A percentile compares a stretch with the other conserved stretches of the same genome.
These are phyloP conservation scores for Campoplex capitator DNA, from an alignment of 2,888 invertebrate species.

Conservation along the genomic window DNA sequence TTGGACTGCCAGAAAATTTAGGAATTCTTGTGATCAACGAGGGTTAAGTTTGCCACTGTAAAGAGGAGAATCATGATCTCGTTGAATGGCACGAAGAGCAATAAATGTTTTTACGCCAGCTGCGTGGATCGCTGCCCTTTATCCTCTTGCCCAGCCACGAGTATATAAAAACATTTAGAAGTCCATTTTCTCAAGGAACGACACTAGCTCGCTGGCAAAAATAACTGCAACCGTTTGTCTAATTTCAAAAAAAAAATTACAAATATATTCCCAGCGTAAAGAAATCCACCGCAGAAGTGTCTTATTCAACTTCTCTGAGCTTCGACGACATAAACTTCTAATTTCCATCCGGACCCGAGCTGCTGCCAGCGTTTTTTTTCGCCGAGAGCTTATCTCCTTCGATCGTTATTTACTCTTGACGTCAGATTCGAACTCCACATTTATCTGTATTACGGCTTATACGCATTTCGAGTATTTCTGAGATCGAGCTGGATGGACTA, in stretches of 20 bases:
- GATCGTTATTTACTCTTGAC: slow-evolving; percentile 66
- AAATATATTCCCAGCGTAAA: background rate
- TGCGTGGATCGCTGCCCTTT: slow-evolving; percentile 72
- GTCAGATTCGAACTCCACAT: slow-evolving; percentile 74
- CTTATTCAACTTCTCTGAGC: background rate
- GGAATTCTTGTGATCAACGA: slow-evolving; percentile 58
- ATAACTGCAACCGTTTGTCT: background rate
- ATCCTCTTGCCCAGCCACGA: slow-evolving; percentile 19
- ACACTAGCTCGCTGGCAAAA: background rate
- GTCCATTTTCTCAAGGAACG: background rate
- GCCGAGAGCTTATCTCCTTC: background rate
- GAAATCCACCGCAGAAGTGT: background rate
- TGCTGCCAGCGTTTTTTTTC: background rate
- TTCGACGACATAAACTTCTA: background rate
- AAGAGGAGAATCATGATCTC: slow-evolving; percentile 78
- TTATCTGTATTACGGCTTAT: slow-evolving; percentile 75
- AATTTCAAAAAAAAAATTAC: background rate
- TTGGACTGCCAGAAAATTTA: slow-evolving; percentile 53
- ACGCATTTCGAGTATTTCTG: slow-evolving; percentile 73
- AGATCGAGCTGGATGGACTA: slow-evolving; percentile 41
- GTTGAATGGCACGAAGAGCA: slow-evolving; percentile 81
- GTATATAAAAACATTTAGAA: background rate
- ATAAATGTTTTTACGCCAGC: slow-evolving; percentile 83
- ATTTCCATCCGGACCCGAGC: background rate
- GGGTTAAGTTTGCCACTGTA: slow-evolving; percentile 54